Evolutionary conservation across 1,140 invertebrate species (phyloP), one percentile per base, ranked within the genome.

Genomic region (Drosophila leontia): DNA sequence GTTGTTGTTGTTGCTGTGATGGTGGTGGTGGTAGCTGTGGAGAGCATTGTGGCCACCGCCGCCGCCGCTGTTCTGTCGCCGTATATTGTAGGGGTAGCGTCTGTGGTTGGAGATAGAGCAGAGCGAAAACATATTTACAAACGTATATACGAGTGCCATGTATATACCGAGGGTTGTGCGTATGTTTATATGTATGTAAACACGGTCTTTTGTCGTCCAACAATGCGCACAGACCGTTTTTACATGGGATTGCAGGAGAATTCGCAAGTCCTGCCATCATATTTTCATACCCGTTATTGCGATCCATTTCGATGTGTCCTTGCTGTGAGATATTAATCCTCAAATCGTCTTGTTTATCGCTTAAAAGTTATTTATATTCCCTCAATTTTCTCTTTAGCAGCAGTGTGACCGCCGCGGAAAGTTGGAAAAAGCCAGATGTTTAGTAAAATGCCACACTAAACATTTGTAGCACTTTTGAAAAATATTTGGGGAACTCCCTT

Each of bases 51-150:
- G 67, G 11, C 67, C n/a, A n/a, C n/a, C 70, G 13, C 53, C 53
- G 34, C 42, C 41, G 12, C 42, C 58, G 13, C 45, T 80, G 42
- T 82, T 86, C 53, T 91, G 88, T 8, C 91, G 91, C 11, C 91
- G 85, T 56, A 91, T 82, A 42, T 91, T 87, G 57, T 91, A 91
- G 35, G 85, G 60, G 37, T 91, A 92, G 53, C 91, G 91, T 80
- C 86, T 92, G 50, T 15, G 80, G 61, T 26, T 26, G 55, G 34
- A 62, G 53, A 39, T 26, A 23, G 19, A 39, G 53, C 53, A 56
- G 32, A 39, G 35, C 19, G 13, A 35, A n/a, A 19, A 39, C 13
- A 56, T n/a, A 26, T 39, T 5, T 26, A 56, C 19, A 39, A 56
- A 56, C 53, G 8, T n/a, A 56, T 39, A 15, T 19, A 19, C 17